These are phyloP conservation scores for Carassius gibelio DNA, from an alignment of 2,113 vertebrate species.

Conservation along the genomic window DNA sequence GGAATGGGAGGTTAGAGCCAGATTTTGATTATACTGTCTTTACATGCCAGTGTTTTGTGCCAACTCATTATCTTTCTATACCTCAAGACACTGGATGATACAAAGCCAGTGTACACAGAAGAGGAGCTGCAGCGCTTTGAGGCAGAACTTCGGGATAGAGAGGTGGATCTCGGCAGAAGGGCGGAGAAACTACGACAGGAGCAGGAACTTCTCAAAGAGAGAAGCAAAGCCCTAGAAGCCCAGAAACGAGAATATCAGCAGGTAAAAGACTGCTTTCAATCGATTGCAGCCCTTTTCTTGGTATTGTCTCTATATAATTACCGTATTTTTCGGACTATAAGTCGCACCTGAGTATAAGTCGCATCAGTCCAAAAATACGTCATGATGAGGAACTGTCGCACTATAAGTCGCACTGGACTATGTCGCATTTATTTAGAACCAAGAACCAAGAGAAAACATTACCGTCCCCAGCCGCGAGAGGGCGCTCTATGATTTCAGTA, in stretches of 20 bases:
- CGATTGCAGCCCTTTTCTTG: neutral
- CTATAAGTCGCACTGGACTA: too few relatives aligned
- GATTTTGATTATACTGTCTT: neutral
- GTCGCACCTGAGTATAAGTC: too few relatives aligned
- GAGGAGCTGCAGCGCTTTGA: slow-evolving; percentile 86
- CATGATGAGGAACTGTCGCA: too few relatives aligned
- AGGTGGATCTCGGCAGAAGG: slow-evolving; percentile 81
- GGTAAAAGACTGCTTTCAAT: slow-evolving; percentile 66
- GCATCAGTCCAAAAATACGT: too few relatives aligned
- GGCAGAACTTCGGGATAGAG: slow-evolving; percentile 78
- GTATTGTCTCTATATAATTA: neutral
- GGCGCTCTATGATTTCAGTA: too few relatives aligned
- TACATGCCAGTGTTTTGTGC: neutral
- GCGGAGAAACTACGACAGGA: slow-evolving; percentile 80
- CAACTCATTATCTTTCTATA: neutral
- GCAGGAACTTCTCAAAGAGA: slow-evolving; percentile 83
- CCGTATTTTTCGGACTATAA: too few relatives aligned
- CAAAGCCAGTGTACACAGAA: slow-evolving; percentile 82
- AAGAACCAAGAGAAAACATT: too few relatives aligned
- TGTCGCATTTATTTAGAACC: too few relatives aligned
- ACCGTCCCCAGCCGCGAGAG: too few relatives aligned
- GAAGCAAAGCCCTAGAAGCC: slow-evolving; percentile 85
- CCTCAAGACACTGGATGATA: slow-evolving; percentile 83
- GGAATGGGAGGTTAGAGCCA: slow-evolving; percentile 84
- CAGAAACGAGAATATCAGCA: slow-evolving; percentile 89